A percentile compares a stretch with the other conserved stretches of the same genome.
These are phyloP conservation scores for Psittacula derbiana DNA, from an alignment of 2,797 vertebrate genomes.

Conservation along the genomic window DNA sequence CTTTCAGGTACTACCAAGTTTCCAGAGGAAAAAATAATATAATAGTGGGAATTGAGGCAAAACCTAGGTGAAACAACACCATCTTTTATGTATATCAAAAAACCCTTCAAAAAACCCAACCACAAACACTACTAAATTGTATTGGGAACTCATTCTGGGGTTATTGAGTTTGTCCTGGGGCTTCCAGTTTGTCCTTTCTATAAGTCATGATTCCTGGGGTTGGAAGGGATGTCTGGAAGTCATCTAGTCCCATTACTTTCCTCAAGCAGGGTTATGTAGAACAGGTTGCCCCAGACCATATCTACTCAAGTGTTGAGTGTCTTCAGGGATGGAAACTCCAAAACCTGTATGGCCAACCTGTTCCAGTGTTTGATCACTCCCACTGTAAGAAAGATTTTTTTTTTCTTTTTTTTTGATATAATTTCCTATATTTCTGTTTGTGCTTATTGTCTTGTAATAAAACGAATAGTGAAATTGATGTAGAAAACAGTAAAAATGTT, in stretches of 20 bases:
- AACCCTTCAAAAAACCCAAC: not conserved
- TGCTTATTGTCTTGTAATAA: not conserved
- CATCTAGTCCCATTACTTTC: not conserved
- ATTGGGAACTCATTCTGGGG: not conserved
- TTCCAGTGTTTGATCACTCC: not conserved
- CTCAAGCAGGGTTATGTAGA: not conserved
- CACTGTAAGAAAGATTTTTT: rapidly evolving
- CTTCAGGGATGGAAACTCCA: not conserved
- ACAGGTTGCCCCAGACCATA: not conserved
- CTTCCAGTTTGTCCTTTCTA: not conserved
- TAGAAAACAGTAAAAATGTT: not conserved
- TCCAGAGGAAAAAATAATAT: not conserved
- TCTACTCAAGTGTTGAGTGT: not conserved
- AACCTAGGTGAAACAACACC: rapidly evolving
- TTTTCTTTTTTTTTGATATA: not conserved
- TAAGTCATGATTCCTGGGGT: not conserved
- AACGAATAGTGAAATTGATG: not conserved
- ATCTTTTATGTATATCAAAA: not conserved
- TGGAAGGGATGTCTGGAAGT: not conserved
- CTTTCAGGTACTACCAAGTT: not conserved
- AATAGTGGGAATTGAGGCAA: not conserved
- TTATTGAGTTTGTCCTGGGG: not conserved
- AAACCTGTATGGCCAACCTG: not conserved
- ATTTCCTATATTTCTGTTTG: not conserved
- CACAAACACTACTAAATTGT: not conserved